A percentile compares a stretch with the other conserved stretches of the same genome.
Conservation (phyloP, 1,140 invertebrate species). For the Euwallacea fornicatus region DNA sequence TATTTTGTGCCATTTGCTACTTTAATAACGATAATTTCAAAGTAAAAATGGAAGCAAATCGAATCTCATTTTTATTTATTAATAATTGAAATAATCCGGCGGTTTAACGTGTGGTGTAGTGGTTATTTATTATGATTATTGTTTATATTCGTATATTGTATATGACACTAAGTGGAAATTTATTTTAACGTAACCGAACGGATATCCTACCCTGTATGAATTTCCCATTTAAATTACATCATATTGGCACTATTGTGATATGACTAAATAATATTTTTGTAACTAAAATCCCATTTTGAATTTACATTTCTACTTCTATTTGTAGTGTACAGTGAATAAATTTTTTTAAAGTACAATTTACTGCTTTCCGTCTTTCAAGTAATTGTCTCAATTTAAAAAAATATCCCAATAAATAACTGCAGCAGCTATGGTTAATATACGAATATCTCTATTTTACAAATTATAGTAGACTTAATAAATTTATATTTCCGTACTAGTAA, state of each 20-base stretch:
- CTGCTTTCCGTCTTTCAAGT: no score
- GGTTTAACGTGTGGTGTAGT: background rate
- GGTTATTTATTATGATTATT: slow-evolving; percentile 1
- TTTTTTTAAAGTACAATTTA: slow-evolving; percentile 16
- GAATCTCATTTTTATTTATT: slow-evolving; percentile 33
- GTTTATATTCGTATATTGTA: background rate
- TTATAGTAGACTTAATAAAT: no score
- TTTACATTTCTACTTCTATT: slow-evolving; percentile 35
- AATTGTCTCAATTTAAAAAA: no score
- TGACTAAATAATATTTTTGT: slow-evolving; percentile 35
- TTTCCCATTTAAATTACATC: slow-evolving; percentile 12
- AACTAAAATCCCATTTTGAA: slow-evolving; percentile 30
- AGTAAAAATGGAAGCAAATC: slow-evolving; percentile 21
- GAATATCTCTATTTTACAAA: no score
- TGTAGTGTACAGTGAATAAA: slow-evolving; percentile 39
- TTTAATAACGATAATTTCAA: slow-evolving; percentile 14
- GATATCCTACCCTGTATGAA: background rate
- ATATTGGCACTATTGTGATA: slow-evolving; percentile 39
- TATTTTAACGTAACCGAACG: no score
- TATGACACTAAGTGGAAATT: slow-evolving; percentile 1
- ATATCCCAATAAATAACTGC: no score
- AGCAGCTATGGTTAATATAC: no score
- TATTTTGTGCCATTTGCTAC: slow-evolving; percentile 45
- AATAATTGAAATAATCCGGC: background rate
- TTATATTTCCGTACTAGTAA: no score